Conservation (phyloP, 2,888 invertebrate species). For the Anaspis maculata region DNA sequence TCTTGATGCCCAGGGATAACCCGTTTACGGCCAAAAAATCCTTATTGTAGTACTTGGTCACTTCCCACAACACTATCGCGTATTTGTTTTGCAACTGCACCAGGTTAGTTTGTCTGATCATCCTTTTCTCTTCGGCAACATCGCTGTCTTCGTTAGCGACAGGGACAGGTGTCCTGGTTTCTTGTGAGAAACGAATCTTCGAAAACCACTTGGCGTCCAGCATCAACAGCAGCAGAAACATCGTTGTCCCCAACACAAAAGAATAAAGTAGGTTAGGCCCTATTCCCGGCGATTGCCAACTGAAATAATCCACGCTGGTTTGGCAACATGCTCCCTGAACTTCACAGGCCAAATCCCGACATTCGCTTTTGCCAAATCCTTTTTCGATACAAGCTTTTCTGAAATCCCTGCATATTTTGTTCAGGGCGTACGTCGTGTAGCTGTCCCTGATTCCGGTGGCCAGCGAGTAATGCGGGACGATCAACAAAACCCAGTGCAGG, state of each 20-base stretch:
- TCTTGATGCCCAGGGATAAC: constrained; percentile 51
- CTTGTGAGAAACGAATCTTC: constrained; percentile 37
- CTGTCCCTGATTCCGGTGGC: constrained; percentile 42
- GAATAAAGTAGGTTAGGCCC: constrained; percentile 58
- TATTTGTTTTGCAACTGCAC: constrained; percentile 37
- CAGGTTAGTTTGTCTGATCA: constrained; percentile 40
- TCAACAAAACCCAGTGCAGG: constrained; percentile 59
- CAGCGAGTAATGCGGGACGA: constrained; percentile 64
- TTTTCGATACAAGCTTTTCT: constrained; percentile 7
- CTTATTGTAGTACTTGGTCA: constrained; percentile 69
- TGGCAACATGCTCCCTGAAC: no score
- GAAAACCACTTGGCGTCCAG: constrained; percentile 54
- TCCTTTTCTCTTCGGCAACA: constrained; percentile 48
- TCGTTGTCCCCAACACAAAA: constrained; percentile 46
- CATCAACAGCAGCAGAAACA: constrained; percentile 54
- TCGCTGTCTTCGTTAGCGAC: constrained; percentile 43
- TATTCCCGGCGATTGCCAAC: constrained; percentile 63
- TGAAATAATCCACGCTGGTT: constrained; percentile 43
- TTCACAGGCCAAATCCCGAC: constrained; percentile 30
- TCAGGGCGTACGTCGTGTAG: constrained; percentile 24
- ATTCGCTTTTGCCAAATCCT: constrained; percentile 17
- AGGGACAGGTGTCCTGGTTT: constrained; percentile 3
- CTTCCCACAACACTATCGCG: constrained; percentile 52
- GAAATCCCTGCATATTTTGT: constrained; percentile 19
- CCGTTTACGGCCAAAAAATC: constrained; percentile 70